phyloP scores from a whole-genome alignment of 2,113 vertebrate species.

The Mirounga angustirostris region DNA sequence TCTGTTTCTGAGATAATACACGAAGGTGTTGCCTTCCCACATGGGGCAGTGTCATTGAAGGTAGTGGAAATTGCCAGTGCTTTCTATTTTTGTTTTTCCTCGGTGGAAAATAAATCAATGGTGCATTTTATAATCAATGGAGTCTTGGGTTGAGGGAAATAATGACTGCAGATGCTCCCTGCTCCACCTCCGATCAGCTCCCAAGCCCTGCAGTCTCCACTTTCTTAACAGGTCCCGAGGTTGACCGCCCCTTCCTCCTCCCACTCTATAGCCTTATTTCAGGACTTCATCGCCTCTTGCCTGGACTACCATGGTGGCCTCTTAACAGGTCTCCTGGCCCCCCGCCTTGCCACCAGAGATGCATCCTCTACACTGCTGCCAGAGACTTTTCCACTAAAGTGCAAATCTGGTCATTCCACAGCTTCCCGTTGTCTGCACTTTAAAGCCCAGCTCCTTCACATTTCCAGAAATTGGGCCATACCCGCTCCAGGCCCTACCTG shows the following conservation, averaged over 20 bases:
- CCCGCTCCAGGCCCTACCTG: not conserved
- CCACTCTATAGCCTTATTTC: not conserved
- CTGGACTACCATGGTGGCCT: not conserved
- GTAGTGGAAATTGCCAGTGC: not conserved
- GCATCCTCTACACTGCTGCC: not conserved
- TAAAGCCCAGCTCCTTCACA: not conserved
- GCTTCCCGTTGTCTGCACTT: not conserved
- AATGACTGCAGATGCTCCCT: not conserved
- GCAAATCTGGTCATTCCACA: not conserved
- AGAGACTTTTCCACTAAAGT: not conserved
- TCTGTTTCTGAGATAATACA: not conserved
- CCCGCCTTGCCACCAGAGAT: not conserved
- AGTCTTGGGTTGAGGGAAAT: not conserved
- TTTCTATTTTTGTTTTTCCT: not conserved
- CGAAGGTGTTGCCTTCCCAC: too few species aligned
- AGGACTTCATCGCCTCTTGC: not conserved
- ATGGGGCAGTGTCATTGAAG: not conserved
- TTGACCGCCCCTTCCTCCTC: not conserved
- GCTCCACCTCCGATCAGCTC: not conserved
- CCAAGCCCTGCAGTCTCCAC: not conserved
- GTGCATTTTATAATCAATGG: not conserved
- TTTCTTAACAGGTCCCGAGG: not conserved
- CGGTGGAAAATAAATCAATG: not conserved
- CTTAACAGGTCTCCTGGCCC: not conserved
- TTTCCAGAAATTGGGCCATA: not conserved